phyloP scores from a whole-genome alignment of 2,888 invertebrate species.

The Thereva unica region DNA sequence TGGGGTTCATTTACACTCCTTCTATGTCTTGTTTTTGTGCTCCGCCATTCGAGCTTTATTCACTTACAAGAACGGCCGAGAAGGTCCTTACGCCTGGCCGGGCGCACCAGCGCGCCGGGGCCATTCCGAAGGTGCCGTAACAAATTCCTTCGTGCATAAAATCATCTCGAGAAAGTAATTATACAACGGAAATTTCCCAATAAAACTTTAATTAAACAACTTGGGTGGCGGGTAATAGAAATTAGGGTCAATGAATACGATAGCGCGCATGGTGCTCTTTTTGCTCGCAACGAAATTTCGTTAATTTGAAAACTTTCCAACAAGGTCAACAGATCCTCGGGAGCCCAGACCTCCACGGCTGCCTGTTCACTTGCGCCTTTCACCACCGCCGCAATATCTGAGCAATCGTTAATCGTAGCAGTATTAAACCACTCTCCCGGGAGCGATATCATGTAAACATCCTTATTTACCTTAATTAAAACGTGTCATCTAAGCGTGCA shows the following conservation, averaged over 20 bases:
- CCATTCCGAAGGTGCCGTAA: background rate
- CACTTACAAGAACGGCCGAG: conserved; percentile 5
- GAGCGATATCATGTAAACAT: no score
- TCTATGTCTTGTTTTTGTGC: background rate
- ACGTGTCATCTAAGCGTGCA: no score
- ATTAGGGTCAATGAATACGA: conserved; percentile 29
- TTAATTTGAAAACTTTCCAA: conserved; percentile 12
- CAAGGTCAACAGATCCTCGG: no score
- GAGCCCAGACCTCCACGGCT: no score
- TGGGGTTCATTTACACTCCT: conserved; percentile 1
- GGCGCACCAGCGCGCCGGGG: background rate
- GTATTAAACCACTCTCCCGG: no score
- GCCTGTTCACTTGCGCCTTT: no score
- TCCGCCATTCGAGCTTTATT: background rate
- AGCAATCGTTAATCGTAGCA: no score
- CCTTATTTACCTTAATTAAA: no score
- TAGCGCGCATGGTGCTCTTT: background rate
- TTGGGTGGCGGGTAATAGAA: conserved; percentile 29
- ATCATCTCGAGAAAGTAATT: conserved; percentile 24
- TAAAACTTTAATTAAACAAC: conserved; percentile 34
- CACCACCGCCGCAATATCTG: no score
- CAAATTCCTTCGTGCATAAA: conserved; percentile 4
- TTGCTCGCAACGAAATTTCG: conserved; percentile 11
- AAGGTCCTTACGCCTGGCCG: conserved; percentile 10
- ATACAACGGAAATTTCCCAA: conserved; percentile 34